A percentile compares a stretch with the other conserved stretches of the same genome.
phyloP scores from a whole-genome alignment of 2,888 invertebrate species.

The Sinotaia quadrata region DNA sequence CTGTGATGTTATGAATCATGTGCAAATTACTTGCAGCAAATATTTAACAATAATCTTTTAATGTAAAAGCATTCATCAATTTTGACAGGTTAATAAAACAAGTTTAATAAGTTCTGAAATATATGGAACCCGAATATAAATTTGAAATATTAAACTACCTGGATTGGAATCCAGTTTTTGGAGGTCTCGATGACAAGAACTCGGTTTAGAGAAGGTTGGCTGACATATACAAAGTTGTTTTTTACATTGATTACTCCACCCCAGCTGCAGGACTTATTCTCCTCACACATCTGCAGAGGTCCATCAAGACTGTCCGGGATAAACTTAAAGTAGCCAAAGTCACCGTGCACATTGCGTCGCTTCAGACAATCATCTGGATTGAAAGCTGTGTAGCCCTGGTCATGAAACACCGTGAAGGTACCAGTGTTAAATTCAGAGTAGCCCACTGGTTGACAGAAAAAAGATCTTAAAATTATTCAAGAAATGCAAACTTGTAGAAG shows the following conservation, averaged over 20 bases:
- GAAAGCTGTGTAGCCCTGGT: slow-evolving; percentile 83
- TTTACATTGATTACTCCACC: slow-evolving; percentile 82
- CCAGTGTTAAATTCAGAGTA: slow-evolving; percentile 34
- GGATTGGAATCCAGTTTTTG: slow-evolving; percentile 62
- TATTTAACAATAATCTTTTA: too few species aligned
- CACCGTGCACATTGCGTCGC: slow-evolving; percentile 81
- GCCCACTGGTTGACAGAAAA: slow-evolving; percentile 31
- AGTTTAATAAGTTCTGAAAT: too few species aligned
- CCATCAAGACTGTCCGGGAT: slow-evolving; percentile 61
- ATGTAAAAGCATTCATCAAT: too few species aligned
- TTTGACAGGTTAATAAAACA: too few species aligned
- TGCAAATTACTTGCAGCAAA: too few species aligned
- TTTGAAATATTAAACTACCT: too few species aligned
- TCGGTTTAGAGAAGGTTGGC: slow-evolving; percentile 81
- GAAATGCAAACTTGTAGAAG: too few species aligned
- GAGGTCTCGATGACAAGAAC: slow-evolving; percentile 82
- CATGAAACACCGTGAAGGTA: slow-evolving; percentile 83
- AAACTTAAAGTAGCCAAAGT: slow-evolving; percentile 79
- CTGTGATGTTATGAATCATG: too few species aligned
- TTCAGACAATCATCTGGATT: slow-evolving; percentile 81
- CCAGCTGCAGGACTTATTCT: slow-evolving; percentile 78
- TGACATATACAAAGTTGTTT: slow-evolving; percentile 80
- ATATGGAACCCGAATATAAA: too few species aligned
- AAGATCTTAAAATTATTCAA: too few species aligned
- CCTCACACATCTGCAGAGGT: slow-evolving; percentile 70